Conservation (phyloP, 1,140 invertebrate genomes). For the Ceratina japonica region DNA sequence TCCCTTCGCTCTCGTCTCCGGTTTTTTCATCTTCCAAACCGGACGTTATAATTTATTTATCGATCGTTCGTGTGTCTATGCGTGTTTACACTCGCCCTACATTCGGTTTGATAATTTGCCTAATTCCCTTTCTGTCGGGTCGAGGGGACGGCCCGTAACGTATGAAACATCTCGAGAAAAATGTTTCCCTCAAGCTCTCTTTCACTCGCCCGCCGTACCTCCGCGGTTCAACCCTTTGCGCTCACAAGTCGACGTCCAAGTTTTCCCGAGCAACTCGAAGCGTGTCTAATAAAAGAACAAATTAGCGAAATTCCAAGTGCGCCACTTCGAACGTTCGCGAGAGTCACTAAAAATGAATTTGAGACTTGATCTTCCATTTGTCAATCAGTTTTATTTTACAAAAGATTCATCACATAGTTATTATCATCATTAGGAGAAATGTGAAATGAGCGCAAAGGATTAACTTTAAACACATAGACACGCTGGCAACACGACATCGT, state of each 20-base stretch:
- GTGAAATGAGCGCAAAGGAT: no score
- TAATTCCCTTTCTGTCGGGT: conserved; percentile 18
- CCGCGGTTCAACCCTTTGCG: background rate
- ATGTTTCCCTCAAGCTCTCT: conserved; percentile 14
- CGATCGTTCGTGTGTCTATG: background rate
- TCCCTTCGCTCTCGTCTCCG: conserved; percentile 42
- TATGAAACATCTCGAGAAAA: conserved; percentile 60
- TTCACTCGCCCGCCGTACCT: background rate
- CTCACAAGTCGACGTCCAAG: no score
- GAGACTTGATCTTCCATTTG: no score
- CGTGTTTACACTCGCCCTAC: background rate
- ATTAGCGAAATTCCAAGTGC: no score
- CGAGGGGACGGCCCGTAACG: conserved; percentile 21
- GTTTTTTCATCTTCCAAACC: background rate
- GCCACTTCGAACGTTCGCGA: no score
- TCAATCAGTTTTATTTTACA: no score
- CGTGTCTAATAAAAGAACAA: no score
- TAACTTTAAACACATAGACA: conserved; percentile 19
- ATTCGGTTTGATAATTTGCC: background rate
- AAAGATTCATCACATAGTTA: no score
- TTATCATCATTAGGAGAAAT: no score
- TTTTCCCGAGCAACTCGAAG: no score
- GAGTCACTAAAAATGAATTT: no score
- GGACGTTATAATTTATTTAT: conserved; percentile 3
- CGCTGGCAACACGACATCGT: conserved; percentile 30